These are phyloP conservation scores for Circaetus cinerascens DNA, from an alignment of 2,113 vertebrate species.

Conservation along the genomic window DNA sequence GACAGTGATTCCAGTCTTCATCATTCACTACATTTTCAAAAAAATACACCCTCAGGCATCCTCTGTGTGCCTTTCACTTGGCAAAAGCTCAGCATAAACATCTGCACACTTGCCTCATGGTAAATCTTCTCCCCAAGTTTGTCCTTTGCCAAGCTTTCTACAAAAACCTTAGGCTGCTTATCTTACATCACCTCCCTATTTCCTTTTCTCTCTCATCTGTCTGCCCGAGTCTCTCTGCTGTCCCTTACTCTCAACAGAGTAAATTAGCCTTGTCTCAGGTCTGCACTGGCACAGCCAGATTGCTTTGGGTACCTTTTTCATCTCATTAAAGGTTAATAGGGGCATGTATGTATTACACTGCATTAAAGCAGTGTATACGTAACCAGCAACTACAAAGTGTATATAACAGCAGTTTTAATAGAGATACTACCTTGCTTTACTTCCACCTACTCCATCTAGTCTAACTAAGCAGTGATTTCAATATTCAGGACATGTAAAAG, in stretches of 20 bases:
- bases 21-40: not conserved
- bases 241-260: not conserved
- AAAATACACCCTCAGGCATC: not conserved
- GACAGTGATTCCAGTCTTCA: not conserved
- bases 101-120: not conserved
- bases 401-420: not conserved
- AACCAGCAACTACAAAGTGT: not conserved
- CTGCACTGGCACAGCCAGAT: not conserved
- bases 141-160: not conserved
- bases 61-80: not conserved
- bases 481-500: not conserved
- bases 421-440: not conserved
- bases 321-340: not conserved
- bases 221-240: not conserved
- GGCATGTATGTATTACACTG: not conserved
- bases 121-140: not conserved
- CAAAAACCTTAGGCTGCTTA: not conserved
- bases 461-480: not conserved
- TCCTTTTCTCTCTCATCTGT: not conserved
- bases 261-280: not conserved
- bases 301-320: not conserved
- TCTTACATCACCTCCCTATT: not conserved
- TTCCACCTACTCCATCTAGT: not conserved
- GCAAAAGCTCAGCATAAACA: not conserved
- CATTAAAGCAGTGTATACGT: not conserved